Percentiles rank a stretch among this genome's conserved stretches.
Conservation (phyloP, 2,113 vertebrate species). For the Agelaius phoeniceus region DNA sequence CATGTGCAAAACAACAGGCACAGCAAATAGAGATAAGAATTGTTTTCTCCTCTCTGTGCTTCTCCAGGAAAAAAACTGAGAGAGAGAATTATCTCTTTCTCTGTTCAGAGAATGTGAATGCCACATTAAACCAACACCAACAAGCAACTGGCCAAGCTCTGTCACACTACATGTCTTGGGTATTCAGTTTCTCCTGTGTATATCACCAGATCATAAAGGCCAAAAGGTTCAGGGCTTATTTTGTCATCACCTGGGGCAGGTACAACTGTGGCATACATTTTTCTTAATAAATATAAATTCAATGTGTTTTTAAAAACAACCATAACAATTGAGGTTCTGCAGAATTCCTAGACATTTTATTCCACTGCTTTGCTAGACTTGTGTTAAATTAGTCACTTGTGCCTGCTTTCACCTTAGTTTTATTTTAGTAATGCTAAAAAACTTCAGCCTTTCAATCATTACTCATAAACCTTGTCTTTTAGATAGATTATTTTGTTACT, state of each 20-base stretch:
- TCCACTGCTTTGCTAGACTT: neutral
- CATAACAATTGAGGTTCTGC: neutral
- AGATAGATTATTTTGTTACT: neutral
- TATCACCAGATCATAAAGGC: neutral
- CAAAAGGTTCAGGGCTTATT: neutral
- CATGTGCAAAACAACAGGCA: too few species aligned
- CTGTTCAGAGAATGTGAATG: too few species aligned
- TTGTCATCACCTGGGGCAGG: neutral
- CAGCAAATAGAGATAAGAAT: too few species aligned
- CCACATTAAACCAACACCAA: neutral
- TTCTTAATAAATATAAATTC: neutral
- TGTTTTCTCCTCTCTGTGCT: too few species aligned
- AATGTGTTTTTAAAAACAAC: neutral
- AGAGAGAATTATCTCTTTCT: too few species aligned
- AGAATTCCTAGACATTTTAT: neutral
- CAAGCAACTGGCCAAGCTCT: neutral
- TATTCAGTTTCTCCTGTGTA: neutral
- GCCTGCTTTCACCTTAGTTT: neutral
- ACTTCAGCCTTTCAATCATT: neutral
- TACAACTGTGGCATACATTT: neutral
- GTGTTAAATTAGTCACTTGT: neutral
- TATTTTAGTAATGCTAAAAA: neutral
- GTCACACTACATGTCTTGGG: fast-evolving
- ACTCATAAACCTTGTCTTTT: neutral
- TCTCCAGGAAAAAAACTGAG: too few species aligned